Evolutionary conservation across 37 sponge, comb jelly and placozoan species (phyloP).

Genomic region (Spongia lamella): DNA sequence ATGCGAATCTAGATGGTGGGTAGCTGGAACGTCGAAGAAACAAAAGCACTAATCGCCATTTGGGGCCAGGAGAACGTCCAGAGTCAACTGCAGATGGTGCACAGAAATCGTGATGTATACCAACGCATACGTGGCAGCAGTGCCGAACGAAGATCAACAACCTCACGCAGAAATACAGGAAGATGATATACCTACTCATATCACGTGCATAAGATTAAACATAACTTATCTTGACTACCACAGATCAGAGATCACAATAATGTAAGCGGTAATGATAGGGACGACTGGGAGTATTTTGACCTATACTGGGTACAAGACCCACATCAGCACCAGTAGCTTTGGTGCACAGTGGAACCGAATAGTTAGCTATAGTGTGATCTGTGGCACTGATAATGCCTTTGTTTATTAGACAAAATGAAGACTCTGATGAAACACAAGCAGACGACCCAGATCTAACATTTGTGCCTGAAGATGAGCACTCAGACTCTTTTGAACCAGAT

Average conservation of each 20-base stretch:
- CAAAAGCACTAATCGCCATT: constrained; percentile 10
- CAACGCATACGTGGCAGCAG: constrained; percentile 1
- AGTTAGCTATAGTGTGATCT: not conserved
- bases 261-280: constrained; percentile 10
- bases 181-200: not conserved
- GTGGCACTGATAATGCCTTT: too few species aligned
- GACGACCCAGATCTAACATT: too few species aligned
- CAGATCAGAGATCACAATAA: constrained; percentile 13
- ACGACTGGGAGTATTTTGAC: not conserved
- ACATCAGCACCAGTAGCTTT: not conserved
- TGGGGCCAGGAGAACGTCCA: constrained; percentile 23
- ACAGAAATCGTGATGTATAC: constrained; percentile 3
- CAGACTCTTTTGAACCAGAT: too few species aligned
- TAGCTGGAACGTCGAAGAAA: constrained; percentile 23
- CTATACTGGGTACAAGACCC: constrained; percentile 19
- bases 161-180: constrained; percentile 5
- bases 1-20: constrained; percentile 20
- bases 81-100: constrained; percentile 12
- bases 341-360: not conserved
- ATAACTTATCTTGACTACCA: not conserved
- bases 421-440: too few species aligned
- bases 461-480: too few species aligned
- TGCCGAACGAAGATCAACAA: constrained; percentile 7
- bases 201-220: not conserved
- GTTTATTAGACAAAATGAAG: not conserved